Percentiles rank a stretch among this genome's conserved stretches.
These are phyloP conservation scores for Garra rufa DNA, from an alignment of 2,113 vertebrate genomes.

Conservation along the genomic window DNA sequence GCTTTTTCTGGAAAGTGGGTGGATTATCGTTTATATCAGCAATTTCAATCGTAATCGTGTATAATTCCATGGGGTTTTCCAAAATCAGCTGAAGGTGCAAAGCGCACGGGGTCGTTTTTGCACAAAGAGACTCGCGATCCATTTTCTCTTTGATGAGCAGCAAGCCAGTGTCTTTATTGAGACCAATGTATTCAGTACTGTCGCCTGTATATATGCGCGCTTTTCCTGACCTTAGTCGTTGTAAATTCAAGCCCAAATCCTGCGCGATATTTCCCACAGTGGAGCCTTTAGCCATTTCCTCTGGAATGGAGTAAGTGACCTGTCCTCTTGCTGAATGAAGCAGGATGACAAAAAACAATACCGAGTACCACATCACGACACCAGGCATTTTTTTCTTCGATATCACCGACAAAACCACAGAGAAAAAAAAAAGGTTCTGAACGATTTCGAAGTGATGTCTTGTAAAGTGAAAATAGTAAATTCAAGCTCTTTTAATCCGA, in stretches of 20 bases:
- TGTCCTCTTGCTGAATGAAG: constrained; percentile 6
- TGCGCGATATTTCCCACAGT: constrained; percentile 49
- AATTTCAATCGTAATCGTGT: no score
- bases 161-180: constrained; percentile 45
- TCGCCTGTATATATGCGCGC: not conserved
- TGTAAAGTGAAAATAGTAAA: not conserved
- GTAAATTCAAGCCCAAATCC: constrained; percentile 22
- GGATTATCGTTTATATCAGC: constrained; percentile 53
- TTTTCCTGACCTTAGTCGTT: not conserved
- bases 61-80: constrained; percentile 72
- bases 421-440: not conserved
- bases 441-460: not conserved
- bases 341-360: not conserved
- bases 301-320: constrained; percentile 55
- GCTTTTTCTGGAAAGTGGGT: constrained; percentile 69
- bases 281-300: constrained; percentile 51
- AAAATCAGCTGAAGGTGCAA: constrained; percentile 75
- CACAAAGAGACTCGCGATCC: constrained; percentile 26
- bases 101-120: no score
- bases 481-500: not conserved
- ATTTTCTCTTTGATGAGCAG: constrained; percentile 44
- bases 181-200: constrained; percentile 27
- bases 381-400: not conserved
- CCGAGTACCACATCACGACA: not conserved
- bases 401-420: not conserved